Evolutionary conservation across 2,888 invertebrate genomes (phyloP).

Genomic region (Xiphydria camelus): DNA sequence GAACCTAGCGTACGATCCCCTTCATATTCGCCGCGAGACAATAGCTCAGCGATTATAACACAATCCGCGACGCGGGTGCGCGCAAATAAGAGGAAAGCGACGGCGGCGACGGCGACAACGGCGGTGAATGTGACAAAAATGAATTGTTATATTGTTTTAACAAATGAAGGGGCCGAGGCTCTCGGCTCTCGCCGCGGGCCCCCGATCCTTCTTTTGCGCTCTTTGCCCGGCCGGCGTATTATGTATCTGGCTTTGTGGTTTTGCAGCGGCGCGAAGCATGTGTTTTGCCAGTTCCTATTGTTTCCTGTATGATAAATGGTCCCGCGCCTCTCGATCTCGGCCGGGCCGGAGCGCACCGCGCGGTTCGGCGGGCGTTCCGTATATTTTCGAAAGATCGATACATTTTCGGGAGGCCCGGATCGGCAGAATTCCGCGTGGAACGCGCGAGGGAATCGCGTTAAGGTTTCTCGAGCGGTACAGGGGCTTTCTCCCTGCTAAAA

Average conservation of each 20-base stretch:
- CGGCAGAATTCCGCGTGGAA: background rate
- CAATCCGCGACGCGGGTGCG: no score
- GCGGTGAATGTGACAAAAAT: constrained; percentile 52
- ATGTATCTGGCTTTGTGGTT: constrained; percentile 39
- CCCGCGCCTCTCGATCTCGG: constrained; percentile 21
- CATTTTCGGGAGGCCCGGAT: background rate
- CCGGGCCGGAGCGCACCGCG: constrained; percentile 3
- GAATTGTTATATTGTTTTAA: constrained; percentile 56
- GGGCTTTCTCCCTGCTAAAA: no score
- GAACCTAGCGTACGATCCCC: no score
- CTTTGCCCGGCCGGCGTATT: constrained; percentile 15
- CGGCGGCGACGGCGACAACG: no score
- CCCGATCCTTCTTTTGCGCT: constrained; percentile 10
- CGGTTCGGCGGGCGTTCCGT: constrained; percentile 13
- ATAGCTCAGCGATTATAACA: constrained; percentile 41
- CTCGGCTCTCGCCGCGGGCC: constrained; percentile 16
- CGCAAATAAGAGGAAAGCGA: no score
- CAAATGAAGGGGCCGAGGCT: constrained; percentile 49
- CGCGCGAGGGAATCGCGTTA: no score
- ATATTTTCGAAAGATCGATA: constrained; percentile 14
- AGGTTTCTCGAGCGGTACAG: no score
- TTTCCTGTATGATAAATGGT: constrained; percentile 57
- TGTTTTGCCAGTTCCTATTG: constrained; percentile 59
- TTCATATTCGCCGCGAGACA: no score
- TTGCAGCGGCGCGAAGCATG: constrained; percentile 56